Evolutionary conservation across 2,797 vertebrate genomes (phyloP).

Genomic region (Scarus forsteni): DNA sequence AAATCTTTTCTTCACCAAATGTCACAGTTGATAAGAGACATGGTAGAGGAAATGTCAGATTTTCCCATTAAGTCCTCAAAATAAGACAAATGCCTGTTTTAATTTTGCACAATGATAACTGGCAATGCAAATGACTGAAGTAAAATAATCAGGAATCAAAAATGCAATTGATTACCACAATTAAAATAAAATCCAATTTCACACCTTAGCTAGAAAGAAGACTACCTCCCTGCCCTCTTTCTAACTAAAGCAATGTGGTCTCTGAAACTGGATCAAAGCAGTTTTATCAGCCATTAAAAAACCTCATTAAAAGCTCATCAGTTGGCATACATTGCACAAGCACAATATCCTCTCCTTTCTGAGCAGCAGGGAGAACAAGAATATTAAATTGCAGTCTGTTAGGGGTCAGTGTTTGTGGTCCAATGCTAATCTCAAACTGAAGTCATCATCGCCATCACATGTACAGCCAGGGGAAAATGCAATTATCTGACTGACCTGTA

Average conservation of each 20-base stretch:
- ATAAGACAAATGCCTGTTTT: neutral
- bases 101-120: conserved; percentile 1
- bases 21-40: conserved; percentile 4
- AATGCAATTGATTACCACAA: neutral
- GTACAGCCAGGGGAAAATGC: too few relatives aligned
- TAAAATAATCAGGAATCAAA: conserved; percentile 6
- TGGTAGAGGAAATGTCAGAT: neutral
- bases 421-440: conserved; percentile 2
- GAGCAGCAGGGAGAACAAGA: conserved; percentile 22
- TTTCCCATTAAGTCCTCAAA: too few relatives aligned
- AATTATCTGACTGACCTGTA: too few relatives aligned
- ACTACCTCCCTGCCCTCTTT: neutral
- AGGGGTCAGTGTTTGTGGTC: too few relatives aligned
- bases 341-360: conserved; percentile 27
- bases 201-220: conserved; percentile 28
- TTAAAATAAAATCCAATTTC: neutral
- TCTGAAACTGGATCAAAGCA: conserved; percentile 43
- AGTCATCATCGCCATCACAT: neutral
- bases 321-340: conserved; percentile 29
- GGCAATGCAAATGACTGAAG: neutral
- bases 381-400: conserved; percentile 25
- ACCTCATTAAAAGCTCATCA: conserved; percentile 52
- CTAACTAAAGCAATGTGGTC: conserved; percentile 23
- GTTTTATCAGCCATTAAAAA: conserved; percentile 50
- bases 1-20: conserved; percentile 15